Evolutionary conservation across 2,888 invertebrate genomes (phyloP).

Genomic region (Calameuta idolon): DNA sequence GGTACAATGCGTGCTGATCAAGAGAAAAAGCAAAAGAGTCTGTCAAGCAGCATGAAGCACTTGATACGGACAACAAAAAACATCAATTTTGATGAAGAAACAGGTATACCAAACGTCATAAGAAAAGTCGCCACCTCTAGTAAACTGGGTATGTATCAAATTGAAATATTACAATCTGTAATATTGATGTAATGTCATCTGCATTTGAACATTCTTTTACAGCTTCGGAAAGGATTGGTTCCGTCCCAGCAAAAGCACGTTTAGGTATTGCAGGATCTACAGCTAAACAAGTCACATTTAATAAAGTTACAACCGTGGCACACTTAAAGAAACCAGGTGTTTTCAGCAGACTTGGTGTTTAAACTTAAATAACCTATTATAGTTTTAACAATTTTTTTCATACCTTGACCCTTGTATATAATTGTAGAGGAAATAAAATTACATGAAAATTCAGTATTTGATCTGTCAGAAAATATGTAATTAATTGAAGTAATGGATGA

Average conservation of each 20-base stretch:
- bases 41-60: slow-evolving; percentile 45
- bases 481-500: neutral
- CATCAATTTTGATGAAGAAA: slow-evolving; percentile 33
- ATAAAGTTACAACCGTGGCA: slow-evolving; percentile 53
- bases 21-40: slow-evolving; percentile 51
- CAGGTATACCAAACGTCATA: slow-evolving; percentile 16
- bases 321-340: slow-evolving; percentile 57
- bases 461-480: neutral
- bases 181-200: neutral
- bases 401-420: neutral
- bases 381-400: neutral
- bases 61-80: slow-evolving; percentile 46
- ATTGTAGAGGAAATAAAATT: neutral
- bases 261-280: slow-evolving; percentile 45
- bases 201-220: slow-evolving; percentile 25
- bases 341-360: slow-evolving; percentile 61
- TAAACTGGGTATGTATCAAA: slow-evolving; percentile 51
- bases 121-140: slow-evolving; percentile 37
- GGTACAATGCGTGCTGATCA: slow-evolving; percentile 65
- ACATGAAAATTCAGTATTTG: neutral
- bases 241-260: slow-evolving; percentile 61
- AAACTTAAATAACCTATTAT: slow-evolving; percentile 18
- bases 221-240: slow-evolving; percentile 57
- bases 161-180: neutral
- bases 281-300: slow-evolving; percentile 62